Percentiles rank a stretch among this genome's conserved stretches.
phyloP scores from a whole-genome alignment of 2,888 invertebrate species.

The Pristionchus mayeri region DNA sequence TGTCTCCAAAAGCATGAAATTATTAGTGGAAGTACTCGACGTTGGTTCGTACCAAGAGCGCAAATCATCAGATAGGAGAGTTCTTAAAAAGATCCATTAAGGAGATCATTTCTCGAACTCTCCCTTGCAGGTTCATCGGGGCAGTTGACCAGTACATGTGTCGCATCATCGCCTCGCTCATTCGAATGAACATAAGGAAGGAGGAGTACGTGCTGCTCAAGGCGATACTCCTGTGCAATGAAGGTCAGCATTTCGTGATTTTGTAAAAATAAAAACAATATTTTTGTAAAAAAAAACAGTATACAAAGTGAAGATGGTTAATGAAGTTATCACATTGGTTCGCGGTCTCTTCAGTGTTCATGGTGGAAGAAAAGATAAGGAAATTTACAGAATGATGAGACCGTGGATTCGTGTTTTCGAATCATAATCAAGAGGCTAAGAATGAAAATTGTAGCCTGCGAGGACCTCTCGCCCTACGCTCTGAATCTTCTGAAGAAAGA shows the following conservation, averaged over 20 bases:
- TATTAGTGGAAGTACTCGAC: too few species aligned
- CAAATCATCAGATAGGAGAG: not conserved
- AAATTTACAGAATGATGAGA: too few species aligned
- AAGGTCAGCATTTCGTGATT: not conserved
- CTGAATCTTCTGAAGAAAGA: conserved; percentile 24
- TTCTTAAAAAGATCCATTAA: not conserved
- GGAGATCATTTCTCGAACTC: too few species aligned
- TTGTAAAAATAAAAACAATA: not conserved
- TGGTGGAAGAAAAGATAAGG: too few species aligned
- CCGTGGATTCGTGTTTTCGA: not conserved
- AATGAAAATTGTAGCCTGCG: conserved; percentile 38
- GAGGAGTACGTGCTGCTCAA: conserved; percentile 45
- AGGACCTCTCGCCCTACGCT: conserved; percentile 28
- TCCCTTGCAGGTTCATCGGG: conserved; percentile 30
- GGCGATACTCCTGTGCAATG: conserved; percentile 37
- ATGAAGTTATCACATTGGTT: too few species aligned
- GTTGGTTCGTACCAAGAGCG: too few species aligned
- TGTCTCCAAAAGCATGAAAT: too few species aligned
- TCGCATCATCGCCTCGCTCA: conserved; percentile 33
- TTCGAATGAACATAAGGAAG: not conserved
- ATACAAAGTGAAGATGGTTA: too few species aligned
- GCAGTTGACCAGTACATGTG: conserved; percentile 40
- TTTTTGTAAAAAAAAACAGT: too few species aligned
- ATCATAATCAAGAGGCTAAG: not conserved
- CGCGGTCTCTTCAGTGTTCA: too few species aligned